Base-by-base conservation (phyloP, 2,797 vertebrate species). In the Phaenicophaeus curvirostris region DNA sequence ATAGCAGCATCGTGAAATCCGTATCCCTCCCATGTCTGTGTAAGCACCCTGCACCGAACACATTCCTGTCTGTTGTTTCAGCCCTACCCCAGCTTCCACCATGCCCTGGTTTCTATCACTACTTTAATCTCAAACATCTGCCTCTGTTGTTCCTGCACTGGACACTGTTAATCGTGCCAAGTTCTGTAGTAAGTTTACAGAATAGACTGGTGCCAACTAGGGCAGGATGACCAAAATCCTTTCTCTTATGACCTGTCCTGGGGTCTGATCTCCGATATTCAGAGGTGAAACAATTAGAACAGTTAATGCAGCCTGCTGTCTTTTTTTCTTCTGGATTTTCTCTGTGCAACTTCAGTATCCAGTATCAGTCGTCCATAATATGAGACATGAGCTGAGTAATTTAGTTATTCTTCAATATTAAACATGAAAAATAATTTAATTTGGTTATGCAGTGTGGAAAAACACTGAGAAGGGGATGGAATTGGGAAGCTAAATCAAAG, bases 341-440 rank as follows among this genome's bases (percentile, higher is more conserved):
- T 50, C 90, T 88, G 68, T 50, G 15, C 30, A 23, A 15, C 81
- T 63, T 79, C 11, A 48, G 84, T 5, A 20, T 24, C 89, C 39
- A 11, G 31, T 8, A 6, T 51, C 54, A 31, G 11, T 54, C 18
- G 3, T 44, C 25, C 15, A 2, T 19, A 25, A 35, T 24, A 6
- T 15, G 75, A 87, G 59, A 18, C 3, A 1, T 7, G 16, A 93
- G 62, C 87, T 69, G 86, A 81, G 74, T 46, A 35, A 85, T 91
- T 78, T 23, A 69, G 82, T 87, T 93, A 68, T 91, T 93, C 62
- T 71, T 74, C 79, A 80, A 8, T 75, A 67, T 80, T 87, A 79
- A 81, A 79, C 62, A 42, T 58, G 78, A 85, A 85, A 93, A 93
- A 94, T 58, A 75, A 68, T 81, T 62, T 61, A 25, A 88, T 94